Base-by-base conservation (phyloP, 2,888 invertebrate species). In the Clivina fossor region DNA sequence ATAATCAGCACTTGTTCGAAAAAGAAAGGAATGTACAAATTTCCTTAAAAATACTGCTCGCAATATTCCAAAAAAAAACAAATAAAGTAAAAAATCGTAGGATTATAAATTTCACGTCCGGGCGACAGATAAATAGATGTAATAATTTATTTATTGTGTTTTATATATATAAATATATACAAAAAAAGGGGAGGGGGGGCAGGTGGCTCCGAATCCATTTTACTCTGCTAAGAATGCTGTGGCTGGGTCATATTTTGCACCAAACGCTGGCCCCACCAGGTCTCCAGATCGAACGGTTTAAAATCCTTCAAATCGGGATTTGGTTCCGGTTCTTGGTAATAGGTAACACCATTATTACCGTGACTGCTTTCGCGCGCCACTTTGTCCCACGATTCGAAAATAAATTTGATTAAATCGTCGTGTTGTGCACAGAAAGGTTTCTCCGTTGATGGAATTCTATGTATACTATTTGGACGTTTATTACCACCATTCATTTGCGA, bases 331-430 rank as follows among this genome's bases (percentile, higher is more conserved):
- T 84, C 84, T 66, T 86, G 84, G 67, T 84, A 84, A 68, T 84
- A 85, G 59, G 80, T 81, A 49, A 79, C 80, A 62, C 71, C 61
- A 61, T 64, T 65, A 50, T 62, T 68, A 56, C 66, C 64, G 41
- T 68, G 58, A 15, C 28, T 67, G 15, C 68, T 59, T 58, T 71
- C 70, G 54, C 68, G 66, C 7, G 66, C 65, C 5, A 84, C 84
- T 78, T 83, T 83, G 71, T 80, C 83, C 86, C 86, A 86, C 55
- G 86, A 87, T 63, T 89, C 89, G 69, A 81, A 84, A 62, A 90
- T 86, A 68, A 86, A 90, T 68, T 83, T 85, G 63, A 90, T 88
- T 66, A 90, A 76, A 71, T 89, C 89, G 68, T 88, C 88, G 64
- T 90, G 88, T 62, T 85, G 85, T 35, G 78, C 62, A 56, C 65